Percentiles rank a stretch among this genome's conserved stretches.
phyloP scores from a whole-genome alignment of 2,113 vertebrate species.

The Hoplias malabaricus region DNA sequence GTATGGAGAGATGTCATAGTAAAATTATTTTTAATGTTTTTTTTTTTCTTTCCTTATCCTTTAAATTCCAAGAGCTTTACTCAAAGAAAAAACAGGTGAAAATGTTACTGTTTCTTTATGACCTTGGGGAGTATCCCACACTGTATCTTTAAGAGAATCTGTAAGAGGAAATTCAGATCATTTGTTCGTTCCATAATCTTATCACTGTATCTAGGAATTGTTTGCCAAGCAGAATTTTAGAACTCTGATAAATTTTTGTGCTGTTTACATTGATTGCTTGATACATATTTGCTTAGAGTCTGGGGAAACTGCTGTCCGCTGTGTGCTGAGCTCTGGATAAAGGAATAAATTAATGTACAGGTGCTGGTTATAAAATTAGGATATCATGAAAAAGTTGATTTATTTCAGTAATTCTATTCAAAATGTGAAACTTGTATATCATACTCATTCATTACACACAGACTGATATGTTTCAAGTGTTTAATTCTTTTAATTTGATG shows the following conservation, averaged over 20 bases:
- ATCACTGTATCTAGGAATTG: neutral
- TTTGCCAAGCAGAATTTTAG: neutral
- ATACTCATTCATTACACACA: too few species aligned
- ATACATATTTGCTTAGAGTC: constrained; percentile 7
- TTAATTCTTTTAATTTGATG: too few species aligned
- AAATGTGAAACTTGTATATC: too few species aligned
- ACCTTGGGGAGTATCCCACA: constrained; percentile 7
- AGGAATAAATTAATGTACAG: neutral
- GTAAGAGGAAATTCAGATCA: constrained; percentile 24
- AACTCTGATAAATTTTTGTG: neutral
- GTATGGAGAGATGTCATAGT: too few species aligned
- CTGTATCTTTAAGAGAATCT: constrained; percentile 37
- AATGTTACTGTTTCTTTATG: constrained; percentile 16
- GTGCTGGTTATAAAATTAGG: too few species aligned
- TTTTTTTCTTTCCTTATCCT: constrained; percentile 49
- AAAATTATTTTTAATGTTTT: constrained; percentile 48
- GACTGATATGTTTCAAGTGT: too few species aligned
- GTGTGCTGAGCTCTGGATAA: constrained; percentile 10
- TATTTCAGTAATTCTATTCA: too few species aligned
- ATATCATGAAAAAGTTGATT: too few species aligned
- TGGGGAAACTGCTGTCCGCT: constrained; percentile 14
- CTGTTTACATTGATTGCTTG: neutral
- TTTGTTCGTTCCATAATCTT: neutral
- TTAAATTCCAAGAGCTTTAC: constrained; percentile 66
- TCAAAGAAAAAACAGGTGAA: constrained; percentile 50